These are phyloP conservation scores for Drosophila tripunctata DNA, from an alignment of 2,888 invertebrate species.

Conservation along the genomic window DNA sequence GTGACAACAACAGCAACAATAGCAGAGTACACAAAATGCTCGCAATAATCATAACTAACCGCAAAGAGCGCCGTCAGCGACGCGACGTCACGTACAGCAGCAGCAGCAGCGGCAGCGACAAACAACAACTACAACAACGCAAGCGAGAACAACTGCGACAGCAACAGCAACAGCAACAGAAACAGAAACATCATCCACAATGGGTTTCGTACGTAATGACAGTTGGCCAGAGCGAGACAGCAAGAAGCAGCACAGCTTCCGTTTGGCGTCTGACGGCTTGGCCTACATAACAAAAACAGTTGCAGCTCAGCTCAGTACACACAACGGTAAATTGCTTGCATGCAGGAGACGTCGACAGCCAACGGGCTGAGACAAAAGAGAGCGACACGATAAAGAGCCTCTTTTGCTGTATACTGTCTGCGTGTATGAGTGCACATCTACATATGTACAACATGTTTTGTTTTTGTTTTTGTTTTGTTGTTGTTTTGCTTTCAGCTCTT, in stretches of 20 bases:
- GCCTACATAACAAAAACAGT: slow-evolving; percentile 75
- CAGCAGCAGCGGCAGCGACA: slow-evolving; percentile 12
- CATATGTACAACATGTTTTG: not conserved
- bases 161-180: slow-evolving; percentile 27
- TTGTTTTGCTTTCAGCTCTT: slow-evolving; percentile 48
- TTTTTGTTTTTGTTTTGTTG: slow-evolving; percentile 24
- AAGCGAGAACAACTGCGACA: slow-evolving; percentile 17
- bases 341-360: too few species aligned
- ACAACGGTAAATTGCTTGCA: slow-evolving; percentile 21
- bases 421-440: slow-evolving; percentile 50
- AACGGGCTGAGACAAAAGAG: slow-evolving; percentile 23
- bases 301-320: slow-evolving; percentile 56
- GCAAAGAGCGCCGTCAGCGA: slow-evolving; percentile 55
- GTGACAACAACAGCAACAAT: slow-evolving; percentile 55
- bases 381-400: slow-evolving; percentile 36
- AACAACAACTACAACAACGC: slow-evolving; percentile 17
- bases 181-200: slow-evolving; percentile 32
- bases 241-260: slow-evolving; percentile 43
- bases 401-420: slow-evolving; percentile 48
- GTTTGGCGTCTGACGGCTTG: slow-evolving; percentile 62
- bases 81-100: slow-evolving; percentile 33
- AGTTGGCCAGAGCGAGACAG: too few species aligned
- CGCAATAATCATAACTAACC: slow-evolving; percentile 73
- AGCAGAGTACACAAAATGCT: slow-evolving; percentile 44
- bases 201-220: too few species aligned